phyloP scores from a whole-genome alignment of 2,888 invertebrate genomes.

The Asteroscopus sphinx region DNA sequence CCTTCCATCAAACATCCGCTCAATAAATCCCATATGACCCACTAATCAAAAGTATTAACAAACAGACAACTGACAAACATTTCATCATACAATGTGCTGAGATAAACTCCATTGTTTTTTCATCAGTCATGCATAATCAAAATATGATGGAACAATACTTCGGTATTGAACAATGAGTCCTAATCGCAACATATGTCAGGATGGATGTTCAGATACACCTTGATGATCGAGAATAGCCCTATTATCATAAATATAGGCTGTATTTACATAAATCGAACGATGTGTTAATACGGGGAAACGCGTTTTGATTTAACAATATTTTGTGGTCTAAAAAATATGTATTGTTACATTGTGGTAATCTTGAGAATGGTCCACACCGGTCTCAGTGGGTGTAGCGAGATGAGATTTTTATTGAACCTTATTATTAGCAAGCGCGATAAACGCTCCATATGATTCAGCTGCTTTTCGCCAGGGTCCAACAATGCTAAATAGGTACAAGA shows the following conservation, averaged over 20 bases:
- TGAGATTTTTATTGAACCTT: too few species aligned
- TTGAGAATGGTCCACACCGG: too few species aligned
- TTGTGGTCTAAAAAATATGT: background rate
- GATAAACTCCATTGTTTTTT: slow-evolving; percentile 51
- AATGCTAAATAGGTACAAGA: too few species aligned
- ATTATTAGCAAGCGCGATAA: too few species aligned
- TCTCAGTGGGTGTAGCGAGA: too few species aligned
- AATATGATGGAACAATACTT: slow-evolving; percentile 53
- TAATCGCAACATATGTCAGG: slow-evolving; percentile 47
- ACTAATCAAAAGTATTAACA: slow-evolving; percentile 29
- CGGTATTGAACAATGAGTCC: slow-evolving; percentile 53
- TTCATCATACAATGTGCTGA: slow-evolving; percentile 46
- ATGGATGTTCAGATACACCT: slow-evolving; percentile 42
- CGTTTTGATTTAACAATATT: slow-evolving; percentile 9
- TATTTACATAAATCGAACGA: slow-evolving; percentile 35
- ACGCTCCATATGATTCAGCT: too few species aligned
- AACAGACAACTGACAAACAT: slow-evolving; percentile 31
- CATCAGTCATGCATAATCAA: slow-evolving; percentile 57
- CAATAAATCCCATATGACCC: slow-evolving; percentile 33
- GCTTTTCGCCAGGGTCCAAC: too few species aligned
- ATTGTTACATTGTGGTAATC: too few species aligned
- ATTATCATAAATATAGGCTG: slow-evolving; percentile 44
- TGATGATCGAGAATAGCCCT: slow-evolving; percentile 38
- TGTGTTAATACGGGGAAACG: slow-evolving; percentile 11
- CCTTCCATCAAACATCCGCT: slow-evolving; percentile 11